Evolutionary conservation across 1,140 invertebrate species (phyloP).

Genomic region (Atta colombica): DNA sequence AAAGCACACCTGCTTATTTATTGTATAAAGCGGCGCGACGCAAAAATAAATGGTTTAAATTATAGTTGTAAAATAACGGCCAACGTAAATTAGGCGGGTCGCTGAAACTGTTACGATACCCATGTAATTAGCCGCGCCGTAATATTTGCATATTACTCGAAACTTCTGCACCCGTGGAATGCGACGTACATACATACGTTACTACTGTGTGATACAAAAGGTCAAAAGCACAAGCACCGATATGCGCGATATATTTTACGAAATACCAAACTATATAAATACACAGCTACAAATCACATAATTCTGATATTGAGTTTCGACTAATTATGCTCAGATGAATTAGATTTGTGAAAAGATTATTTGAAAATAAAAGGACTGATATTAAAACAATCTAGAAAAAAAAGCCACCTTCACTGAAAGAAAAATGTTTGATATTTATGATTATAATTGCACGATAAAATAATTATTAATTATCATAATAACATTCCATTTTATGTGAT

Average conservation of each 20-base stretch:
- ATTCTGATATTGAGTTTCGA: conserved; percentile 24
- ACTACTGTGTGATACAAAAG: conserved; percentile 44
- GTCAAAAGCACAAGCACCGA: conserved; percentile 48
- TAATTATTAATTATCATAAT: too few species aligned
- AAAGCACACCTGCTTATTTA: conserved; percentile 41
- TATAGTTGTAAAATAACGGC: conserved; percentile 62
- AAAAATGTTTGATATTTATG: too few species aligned
- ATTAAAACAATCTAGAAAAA: background rate
- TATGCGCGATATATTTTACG: conserved; percentile 39
- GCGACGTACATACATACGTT: conserved; percentile 43
- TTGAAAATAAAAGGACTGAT: background rate
- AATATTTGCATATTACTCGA: conserved; percentile 65
- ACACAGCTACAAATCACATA: conserved; percentile 35
- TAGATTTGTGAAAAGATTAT: conserved; percentile 14
- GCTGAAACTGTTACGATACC: conserved; percentile 61
- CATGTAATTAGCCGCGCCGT: conserved; percentile 60
- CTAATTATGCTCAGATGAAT: conserved; percentile 17
- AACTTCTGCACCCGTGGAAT: conserved; percentile 51
- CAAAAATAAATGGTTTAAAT: conserved; percentile 60
- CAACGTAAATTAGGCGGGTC: conserved; percentile 55
- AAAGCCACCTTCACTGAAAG: too few species aligned
- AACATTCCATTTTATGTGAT: too few species aligned
- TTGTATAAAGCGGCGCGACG: conserved; percentile 18
- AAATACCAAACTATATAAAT: conserved; percentile 46
- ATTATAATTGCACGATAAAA: too few species aligned